Evolutionary conservation across 2,888 invertebrate species (phyloP).

Genomic region (Dasypogon diadema): DNA sequence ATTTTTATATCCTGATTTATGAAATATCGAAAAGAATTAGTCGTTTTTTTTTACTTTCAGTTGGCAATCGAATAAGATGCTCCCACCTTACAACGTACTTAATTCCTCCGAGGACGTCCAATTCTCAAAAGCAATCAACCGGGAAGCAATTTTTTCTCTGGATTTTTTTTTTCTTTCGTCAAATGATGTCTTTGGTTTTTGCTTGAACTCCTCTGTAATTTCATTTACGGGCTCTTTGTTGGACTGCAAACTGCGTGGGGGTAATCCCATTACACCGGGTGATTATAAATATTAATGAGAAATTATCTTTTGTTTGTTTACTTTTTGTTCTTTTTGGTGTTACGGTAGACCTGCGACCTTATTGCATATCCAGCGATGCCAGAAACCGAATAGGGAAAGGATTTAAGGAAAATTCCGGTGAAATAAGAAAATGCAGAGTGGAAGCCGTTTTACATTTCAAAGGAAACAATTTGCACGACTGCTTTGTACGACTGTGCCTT

Average conservation of each 20-base stretch:
- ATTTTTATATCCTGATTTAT: too few relatives aligned
- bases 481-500: slow-evolving; percentile 34
- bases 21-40: too few relatives aligned
- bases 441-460: slow-evolving; percentile 50
- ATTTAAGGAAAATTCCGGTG: slow-evolving; percentile 38
- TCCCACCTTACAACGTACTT: neutral
- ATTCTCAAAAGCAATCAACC: slow-evolving; percentile 45
- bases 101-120: slow-evolving; percentile 24
- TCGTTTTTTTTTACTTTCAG: too few relatives aligned
- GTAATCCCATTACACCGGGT: slow-evolving; percentile 49
- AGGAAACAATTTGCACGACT: slow-evolving; percentile 46
- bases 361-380: neutral
- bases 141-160: slow-evolving; percentile 8
- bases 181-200: neutral
- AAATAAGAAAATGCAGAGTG: slow-evolving; percentile 48
- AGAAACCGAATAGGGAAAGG: slow-evolving; percentile 16
- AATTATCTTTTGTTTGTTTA: slow-evolving; percentile 52
- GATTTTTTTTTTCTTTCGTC: slow-evolving; percentile 2
- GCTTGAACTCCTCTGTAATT: slow-evolving; percentile 31
- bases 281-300: slow-evolving; percentile 52
- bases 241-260: slow-evolving; percentile 19
- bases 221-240: slow-evolving; percentile 34
- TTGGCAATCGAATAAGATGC: neutral
- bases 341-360: neutral
- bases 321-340: slow-evolving; percentile 26